Evolutionary conservation across 2,888 invertebrate genomes (phyloP), one percentile per base, ranked within the genome.

Genomic region (Tetragonula carbonaria): DNA sequence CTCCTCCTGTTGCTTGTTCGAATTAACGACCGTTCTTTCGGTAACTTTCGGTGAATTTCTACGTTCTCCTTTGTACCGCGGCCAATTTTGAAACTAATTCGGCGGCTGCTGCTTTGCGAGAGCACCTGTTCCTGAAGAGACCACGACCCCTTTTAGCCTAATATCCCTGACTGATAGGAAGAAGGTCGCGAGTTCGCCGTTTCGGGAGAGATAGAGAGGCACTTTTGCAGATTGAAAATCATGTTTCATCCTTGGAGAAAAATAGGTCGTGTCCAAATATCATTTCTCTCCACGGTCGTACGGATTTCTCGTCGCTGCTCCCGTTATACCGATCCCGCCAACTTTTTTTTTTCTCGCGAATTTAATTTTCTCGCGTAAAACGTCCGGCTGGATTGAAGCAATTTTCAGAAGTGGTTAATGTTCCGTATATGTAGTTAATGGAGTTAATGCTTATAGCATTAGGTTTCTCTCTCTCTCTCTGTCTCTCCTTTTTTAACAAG

Each of bases 151-250:
- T 82, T 62, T 82, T 82, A 66, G 71, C 23, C 62, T 82, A 81
- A 82, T 82, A 81, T 71, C 50, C 50, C 13, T 28, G 70, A 28
- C 45, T n/a, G 82, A 72, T 81, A 66, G 74, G 71, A 62, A 53
- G 66, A 75, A 70, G 74, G n/a, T 45, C 59, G 57, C 23, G 55
- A 38, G 74, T 33, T 33, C 33, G 81, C 57, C 23, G 23, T 74
- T 82, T 57, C 68, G 51, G 23, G 6, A 45, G 65, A 50, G 53
- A 72, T 55, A 62, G 75, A 71, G 55, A 66, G 50, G 50, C 82
- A 82, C 75, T 82, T 80, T 75, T 82, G 66, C 82, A 75, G 82
- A 82, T 82, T 81, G 82, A 81, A 81, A 75, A 75, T 82, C 74
- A 71, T 66, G 59, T 79, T 81, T 75, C 82, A 81, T 59, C 71